A percentile compares a stretch with the other conserved stretches of the same genome.
phyloP scores from a whole-genome alignment of 2,113 vertebrate species.

The Mola mola region DNA sequence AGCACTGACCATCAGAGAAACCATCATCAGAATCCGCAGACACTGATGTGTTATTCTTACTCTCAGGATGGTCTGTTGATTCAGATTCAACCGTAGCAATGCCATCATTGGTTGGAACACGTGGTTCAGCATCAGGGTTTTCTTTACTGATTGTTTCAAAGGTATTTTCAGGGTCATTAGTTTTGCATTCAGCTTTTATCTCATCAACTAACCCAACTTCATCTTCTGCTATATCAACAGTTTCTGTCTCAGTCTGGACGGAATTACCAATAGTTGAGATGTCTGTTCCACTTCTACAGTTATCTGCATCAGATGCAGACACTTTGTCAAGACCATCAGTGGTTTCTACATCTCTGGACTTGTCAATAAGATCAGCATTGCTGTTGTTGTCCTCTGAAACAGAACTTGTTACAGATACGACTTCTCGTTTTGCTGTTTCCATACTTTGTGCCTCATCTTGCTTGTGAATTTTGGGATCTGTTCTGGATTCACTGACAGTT shows the following conservation, averaged over 20 bases:
- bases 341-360: not conserved
- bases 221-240: not conserved
- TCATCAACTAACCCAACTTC: slow-evolving; percentile 2
- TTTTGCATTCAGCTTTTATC: not conserved
- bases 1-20: not conserved
- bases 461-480: not conserved
- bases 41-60: not conserved
- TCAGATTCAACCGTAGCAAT: not conserved
- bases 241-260: slow-evolving; percentile 1
- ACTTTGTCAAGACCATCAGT: not conserved
- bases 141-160: slow-evolving; percentile 1
- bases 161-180: not conserved
- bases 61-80: slow-evolving; percentile 1
- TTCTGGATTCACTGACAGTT: not conserved
- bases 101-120: not conserved
- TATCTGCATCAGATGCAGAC: not conserved
- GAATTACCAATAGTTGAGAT: not conserved
- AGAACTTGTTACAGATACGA: not conserved
- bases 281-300: not conserved
- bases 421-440: not conserved
- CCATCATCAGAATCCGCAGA: not conserved
- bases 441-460: not conserved
- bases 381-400: not conserved
- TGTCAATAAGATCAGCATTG: not conserved
- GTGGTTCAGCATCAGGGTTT: slow-evolving; percentile 5